Evolutionary conservation across 2,888 invertebrate genomes (phyloP), one percentile per base, ranked within the genome.

Genomic region (Habrosyne pyritoides): DNA sequence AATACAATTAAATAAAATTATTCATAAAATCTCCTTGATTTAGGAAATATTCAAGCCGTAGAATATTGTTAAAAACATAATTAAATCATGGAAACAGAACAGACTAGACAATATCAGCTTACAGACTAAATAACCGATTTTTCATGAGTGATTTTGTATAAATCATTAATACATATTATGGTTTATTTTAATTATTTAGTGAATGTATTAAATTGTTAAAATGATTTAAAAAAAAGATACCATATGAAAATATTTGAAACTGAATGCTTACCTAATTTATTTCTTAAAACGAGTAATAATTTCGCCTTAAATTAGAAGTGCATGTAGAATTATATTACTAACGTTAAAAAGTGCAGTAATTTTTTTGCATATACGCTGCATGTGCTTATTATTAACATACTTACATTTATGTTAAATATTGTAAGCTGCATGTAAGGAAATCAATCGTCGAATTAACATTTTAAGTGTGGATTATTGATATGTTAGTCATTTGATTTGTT

Each of bases 21-120:
- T 18, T 7, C 12, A 48, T 26, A 48, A 24, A 10, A 48, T 14
- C 0, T 21, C 10, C 1, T 18, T 14, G 30, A 50, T 30, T 10
- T 10, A 49, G 26, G n/a, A 30, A 50, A 18, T 42, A 18, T 42
- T 2, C 7, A 14, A 36, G 24, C 7, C 3, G 24, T 7, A 24
- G 24, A 7, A 24, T 24, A 24, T 24, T 24, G 24, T 24, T 24
- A 24, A 24, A 24, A 24, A 5, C 24, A 49, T 7, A 14, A 14
- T 10, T 26, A 14, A n/a, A 26, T 14, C n/a, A 14, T 30, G 24
- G 65, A 61, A 55, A 67, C 61, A 73, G 58, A 68, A 77, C 66
- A 83, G 83, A 84, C 84, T 84, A 84, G 84, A 84, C 70, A 81
- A 69, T 54, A 74, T 66, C 69, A 75, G 66, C 78, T 80, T 79